Conservation (phyloP, 2,888 invertebrate genomes). For the Oscheius myriophilus region DNA sequence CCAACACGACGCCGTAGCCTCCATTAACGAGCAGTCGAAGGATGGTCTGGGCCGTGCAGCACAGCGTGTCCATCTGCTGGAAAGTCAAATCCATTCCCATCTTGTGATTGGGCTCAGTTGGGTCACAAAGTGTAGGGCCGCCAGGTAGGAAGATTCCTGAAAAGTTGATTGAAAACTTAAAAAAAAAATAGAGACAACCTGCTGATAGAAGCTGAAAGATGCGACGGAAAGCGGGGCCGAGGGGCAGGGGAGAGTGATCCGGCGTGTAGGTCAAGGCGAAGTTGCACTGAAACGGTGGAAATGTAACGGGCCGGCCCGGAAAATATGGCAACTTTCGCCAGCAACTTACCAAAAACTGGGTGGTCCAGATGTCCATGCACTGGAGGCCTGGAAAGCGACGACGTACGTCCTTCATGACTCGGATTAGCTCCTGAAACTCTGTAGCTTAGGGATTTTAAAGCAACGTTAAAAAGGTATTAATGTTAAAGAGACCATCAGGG, state of each 20-base stretch:
- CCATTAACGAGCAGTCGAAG: conserved; percentile 80
- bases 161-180: background rate
- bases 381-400: conserved; percentile 88
- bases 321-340: no score
- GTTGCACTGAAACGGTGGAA: conserved; percentile 78
- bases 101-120: conserved; percentile 70
- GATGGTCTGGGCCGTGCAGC: conserved; percentile 90
- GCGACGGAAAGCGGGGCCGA: conserved; percentile 87
- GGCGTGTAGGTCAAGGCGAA: conserved; percentile 82
- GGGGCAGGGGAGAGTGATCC: conserved; percentile 86
- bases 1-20: conserved; percentile 39
- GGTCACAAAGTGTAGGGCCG: conserved; percentile 79
- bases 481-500: no score
- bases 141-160: conserved; percentile 85
- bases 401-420: conserved; percentile 90
- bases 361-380: conserved; percentile 93
- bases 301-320: no score
- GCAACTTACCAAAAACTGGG: conserved; percentile 82
- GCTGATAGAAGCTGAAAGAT: conserved; percentile 90
- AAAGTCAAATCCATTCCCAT: conserved; percentile 81
- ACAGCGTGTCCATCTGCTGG: conserved; percentile 87
- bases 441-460: no score
- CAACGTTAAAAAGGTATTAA: no score
- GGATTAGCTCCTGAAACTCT: conserved; percentile 77
- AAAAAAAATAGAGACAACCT: conserved; percentile 75